Base-by-base conservation (phyloP, 1,140 invertebrate species). In the Antheraea pernyi region DNA sequence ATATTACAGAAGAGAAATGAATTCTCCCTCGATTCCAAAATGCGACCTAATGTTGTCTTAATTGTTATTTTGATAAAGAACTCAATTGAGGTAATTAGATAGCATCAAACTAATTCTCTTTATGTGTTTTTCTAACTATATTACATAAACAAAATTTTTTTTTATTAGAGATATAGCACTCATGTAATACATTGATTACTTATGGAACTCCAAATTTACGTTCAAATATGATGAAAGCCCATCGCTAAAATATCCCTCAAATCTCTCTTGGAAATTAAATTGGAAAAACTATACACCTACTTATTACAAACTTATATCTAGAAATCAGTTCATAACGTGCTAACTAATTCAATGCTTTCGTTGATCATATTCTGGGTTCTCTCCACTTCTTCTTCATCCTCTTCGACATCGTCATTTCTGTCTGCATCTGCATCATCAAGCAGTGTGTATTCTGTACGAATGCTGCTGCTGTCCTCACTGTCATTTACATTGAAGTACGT, bases 401-500 rank as follows among this genome's bases (percentile, higher is more conserved):
- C 79, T 5, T 89, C 86, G 2, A 65, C 36, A 6, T 66, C 69
- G 6, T 7, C 59, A 19, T 59, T 18, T n/a, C 67, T 39, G 46
- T 76, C 71, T 8, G 61, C 60, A 7, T 75, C 73, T 2, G 65
- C 48, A 19, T 82, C 83, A 61, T 91, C 89, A 0, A 91, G 78
- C 0, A 88, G 77, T 0, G 89, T 91, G 69, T 85, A 90, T 64
- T 91, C 89, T 0, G 89, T 91, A 60, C 83, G 79, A 48, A 91
- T 87, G 68, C 89, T 91, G 78, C 85, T 85, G 69, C 85, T 89
- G 60, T 91, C 89, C 16, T 91, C 89, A 11, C 86, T 89, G 69
- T 90, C 89, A 65, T 88, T 88, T 0, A 87, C 88, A 65, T 87
- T 89, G 74, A 89, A 88, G 73, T 91, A 91, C 0, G 89, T 88